Evolutionary conservation across 2,888 invertebrate genomes (phyloP), one percentile per base, ranked within the genome.

Genomic region (Aethes cnicana): DNA sequence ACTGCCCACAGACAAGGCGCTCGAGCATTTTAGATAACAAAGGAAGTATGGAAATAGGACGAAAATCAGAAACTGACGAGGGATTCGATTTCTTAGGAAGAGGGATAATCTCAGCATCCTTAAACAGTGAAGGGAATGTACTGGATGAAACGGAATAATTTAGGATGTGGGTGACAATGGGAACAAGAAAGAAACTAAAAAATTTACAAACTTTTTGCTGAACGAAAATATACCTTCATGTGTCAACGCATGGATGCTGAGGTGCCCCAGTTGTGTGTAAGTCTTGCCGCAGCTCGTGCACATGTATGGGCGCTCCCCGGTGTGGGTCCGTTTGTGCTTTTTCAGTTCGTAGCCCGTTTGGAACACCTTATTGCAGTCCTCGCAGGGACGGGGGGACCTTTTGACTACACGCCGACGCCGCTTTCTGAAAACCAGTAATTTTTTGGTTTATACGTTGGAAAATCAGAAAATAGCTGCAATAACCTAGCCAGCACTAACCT

Each of bases 281-380:
- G 85, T 85, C 50, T 85, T 86, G 0, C 87, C 87, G n/a, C 88
- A 88, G 0, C 70, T 66, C 0, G 81, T 75, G 14, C 88, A 88
- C 84, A 87, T 84, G 54, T 84, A 88, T 0, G 87, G 87, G 0
- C 87, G 56, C 37, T 85, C 86, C 0, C 84, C 84, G 0, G 81
- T 77, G 56, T 87, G 87, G 0, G 82, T 84, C 0, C 84, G 62
- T 0, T 60, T 52, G 47, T 88, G 87, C 54, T 86, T 82, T 39
- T 78, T 81, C 2, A 86, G n/a, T 20, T 82, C 80, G 16, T 81
- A 83, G 0, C 74, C 71, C 0, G 81, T 85, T 2, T 73, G 71
- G 52, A 86, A 88, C 0, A 66, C 58, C 46, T 86, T 85, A 1
- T 72, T 63, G 32, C 87, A 88, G 0, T 74, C 68, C 0, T 77